Conservation (phyloP, 92 coral and sea anemone genomes). For the Plumapathes pennacea region DNA sequence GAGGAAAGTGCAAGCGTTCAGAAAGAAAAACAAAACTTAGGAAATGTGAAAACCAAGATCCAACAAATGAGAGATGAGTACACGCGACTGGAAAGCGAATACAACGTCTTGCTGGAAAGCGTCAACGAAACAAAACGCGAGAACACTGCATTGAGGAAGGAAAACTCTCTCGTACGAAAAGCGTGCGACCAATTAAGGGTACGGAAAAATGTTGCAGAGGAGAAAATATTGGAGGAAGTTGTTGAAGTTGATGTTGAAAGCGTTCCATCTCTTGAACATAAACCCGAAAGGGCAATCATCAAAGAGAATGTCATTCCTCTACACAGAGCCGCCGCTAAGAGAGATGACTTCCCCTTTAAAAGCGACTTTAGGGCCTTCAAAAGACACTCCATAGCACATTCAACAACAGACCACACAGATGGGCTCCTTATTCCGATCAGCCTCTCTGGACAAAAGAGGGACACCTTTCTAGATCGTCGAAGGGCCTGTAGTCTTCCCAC, state of each 20-base stretch:
- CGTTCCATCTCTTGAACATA: neutral
- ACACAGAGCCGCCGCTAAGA: neutral
- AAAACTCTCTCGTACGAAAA: constrained; percentile 54
- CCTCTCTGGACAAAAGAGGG: too few relatives aligned
- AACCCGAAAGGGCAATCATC: neutral
- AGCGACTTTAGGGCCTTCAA: too few relatives aligned
- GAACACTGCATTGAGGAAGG: constrained; percentile 63
- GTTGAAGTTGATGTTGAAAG: constrained; percentile 2
- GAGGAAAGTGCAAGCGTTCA: constrained; percentile 18
- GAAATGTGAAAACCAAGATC: constrained; percentile 18
- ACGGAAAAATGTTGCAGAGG: constrained; percentile 18
- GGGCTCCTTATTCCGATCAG: too few relatives aligned
- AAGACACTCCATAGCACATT: too few relatives aligned
- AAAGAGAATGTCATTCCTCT: neutral
- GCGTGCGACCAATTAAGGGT: constrained; percentile 66
- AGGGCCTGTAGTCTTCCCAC: too few relatives aligned
- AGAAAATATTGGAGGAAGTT: constrained; percentile 4
- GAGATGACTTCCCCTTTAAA: too few relatives aligned
- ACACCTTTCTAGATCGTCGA: too few relatives aligned
- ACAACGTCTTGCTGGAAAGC: constrained; percentile 40
- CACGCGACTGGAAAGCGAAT: constrained; percentile 47
- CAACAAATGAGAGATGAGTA: constrained; percentile 46
- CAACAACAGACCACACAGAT: too few relatives aligned
- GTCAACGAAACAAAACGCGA: constrained; percentile 66
- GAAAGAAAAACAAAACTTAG: constrained; percentile 32